These are phyloP conservation scores for Leptinotarsa rubiginosa DNA, from an alignment of 2,888 invertebrate genomes.

Conservation along the genomic window DNA sequence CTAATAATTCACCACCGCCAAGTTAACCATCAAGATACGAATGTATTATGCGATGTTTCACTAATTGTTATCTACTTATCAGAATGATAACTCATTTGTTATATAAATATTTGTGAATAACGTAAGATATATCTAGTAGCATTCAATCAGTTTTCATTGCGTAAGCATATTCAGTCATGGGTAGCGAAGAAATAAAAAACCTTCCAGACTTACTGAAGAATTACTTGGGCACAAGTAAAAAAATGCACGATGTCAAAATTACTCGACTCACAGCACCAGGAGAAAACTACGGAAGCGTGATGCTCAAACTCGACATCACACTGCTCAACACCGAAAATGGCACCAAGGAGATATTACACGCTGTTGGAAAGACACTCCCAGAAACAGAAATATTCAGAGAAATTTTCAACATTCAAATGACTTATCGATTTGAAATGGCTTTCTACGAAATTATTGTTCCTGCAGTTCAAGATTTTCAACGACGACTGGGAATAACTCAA, in stretches of 20 bases:
- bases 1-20: no score
- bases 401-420: constrained; percentile 67
- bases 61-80: no score
- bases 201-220: constrained; percentile 25
- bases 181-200: constrained; percentile 18
- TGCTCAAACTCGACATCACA: constrained; percentile 60
- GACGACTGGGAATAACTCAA: constrained; percentile 62
- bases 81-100: no score
- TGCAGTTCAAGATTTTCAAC: constrained; percentile 64
- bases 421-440: constrained; percentile 69
- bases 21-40: no score
- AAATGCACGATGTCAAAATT: constrained; percentile 42
- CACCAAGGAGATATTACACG: constrained; percentile 54
- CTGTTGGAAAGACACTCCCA: constrained; percentile 53
- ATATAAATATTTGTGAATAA: neutral
- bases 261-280: constrained; percentile 67
- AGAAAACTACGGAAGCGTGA: constrained; percentile 72
- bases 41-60: no score
- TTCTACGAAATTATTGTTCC: constrained; percentile 68
- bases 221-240: constrained; percentile 6
- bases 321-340: constrained; percentile 19
- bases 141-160: neutral
- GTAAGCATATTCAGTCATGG: neutral
- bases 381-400: constrained; percentile 52
- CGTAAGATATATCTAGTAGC: neutral